These are phyloP conservation scores for Oceanodroma leucorhoa DNA, from an alignment of 2,797 vertebrate genomes.

Conservation along the genomic window DNA sequence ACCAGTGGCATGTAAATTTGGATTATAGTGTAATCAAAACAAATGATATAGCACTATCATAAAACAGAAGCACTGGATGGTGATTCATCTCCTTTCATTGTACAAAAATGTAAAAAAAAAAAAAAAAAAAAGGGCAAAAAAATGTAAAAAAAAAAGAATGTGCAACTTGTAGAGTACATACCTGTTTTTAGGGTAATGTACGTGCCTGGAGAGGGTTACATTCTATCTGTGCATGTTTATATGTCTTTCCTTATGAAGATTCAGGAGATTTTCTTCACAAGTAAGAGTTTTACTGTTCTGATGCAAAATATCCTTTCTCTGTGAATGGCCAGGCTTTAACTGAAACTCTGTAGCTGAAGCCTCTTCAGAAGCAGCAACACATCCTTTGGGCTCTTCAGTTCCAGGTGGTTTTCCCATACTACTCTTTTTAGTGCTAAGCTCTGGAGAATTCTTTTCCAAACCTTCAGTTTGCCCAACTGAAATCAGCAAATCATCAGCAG, in stretches of 20 bases:
- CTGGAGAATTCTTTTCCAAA: conserved; percentile 31
- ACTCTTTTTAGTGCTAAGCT: not conserved
- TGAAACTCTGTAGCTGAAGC: conserved; percentile 24
- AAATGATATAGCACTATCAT: not conserved
- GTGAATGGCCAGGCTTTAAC: conserved; percentile 44
- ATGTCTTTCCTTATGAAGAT: conserved; percentile 72
- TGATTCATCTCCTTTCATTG: not conserved
- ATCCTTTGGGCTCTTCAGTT: conserved; percentile 30
- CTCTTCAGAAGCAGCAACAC: conserved; percentile 20
- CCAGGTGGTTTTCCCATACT: conserved; percentile 2
- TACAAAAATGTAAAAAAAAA: not conserved
- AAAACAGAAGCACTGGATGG: not conserved
- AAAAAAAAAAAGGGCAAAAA: not conserved
- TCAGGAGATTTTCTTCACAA: conserved; percentile 73
- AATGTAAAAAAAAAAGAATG: not conserved
- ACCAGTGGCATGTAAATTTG: not conserved
- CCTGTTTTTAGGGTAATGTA: conserved; percentile 81
- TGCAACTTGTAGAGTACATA: conserved; percentile 63
- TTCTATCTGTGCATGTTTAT: conserved; percentile 83
- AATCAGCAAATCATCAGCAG: conserved; percentile 67
- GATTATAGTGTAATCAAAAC: not conserved
- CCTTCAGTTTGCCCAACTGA: conserved; percentile 74
- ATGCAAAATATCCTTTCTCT: conserved; percentile 38
- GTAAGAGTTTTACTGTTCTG: conserved; percentile 66
- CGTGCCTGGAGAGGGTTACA: conserved; percentile 74